Conservation (phyloP, 2,797 vertebrate species). For the Limosa lapponica region DNA sequence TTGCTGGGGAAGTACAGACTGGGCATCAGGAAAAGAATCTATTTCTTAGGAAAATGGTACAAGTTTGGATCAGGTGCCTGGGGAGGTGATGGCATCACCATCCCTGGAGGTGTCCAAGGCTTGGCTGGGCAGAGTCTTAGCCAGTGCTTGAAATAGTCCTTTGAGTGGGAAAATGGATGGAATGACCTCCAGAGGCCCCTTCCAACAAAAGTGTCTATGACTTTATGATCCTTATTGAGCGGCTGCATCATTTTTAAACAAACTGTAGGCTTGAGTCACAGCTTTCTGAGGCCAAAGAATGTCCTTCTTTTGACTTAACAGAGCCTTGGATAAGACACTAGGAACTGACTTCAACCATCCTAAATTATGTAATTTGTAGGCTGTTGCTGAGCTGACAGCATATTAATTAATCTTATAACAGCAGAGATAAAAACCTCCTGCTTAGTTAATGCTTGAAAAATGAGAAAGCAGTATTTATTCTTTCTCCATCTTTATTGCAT, state of each 20-base stretch:
- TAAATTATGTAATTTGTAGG: constrained; percentile 27
- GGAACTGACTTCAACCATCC: not conserved
- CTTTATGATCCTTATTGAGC: not conserved
- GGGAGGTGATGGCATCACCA: not conserved
- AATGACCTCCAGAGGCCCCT: not conserved
- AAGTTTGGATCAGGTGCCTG: not conserved
- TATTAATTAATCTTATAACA: constrained; percentile 29
- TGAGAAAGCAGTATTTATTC: constrained; percentile 8
- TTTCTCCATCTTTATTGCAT: not conserved
- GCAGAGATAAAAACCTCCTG: constrained; percentile 11
- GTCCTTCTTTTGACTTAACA: not conserved
- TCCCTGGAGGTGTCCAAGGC: not conserved
- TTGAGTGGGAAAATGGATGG: not conserved
- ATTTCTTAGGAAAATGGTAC: not conserved
- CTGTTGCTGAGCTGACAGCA: constrained; percentile 17
- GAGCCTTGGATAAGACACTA: not conserved
- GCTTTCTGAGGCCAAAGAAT: not conserved
- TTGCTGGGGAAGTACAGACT: not conserved
- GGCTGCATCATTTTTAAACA: not conserved
- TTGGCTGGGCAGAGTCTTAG: not conserved
- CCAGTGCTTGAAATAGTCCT: not conserved
- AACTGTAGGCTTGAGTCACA: not conserved
- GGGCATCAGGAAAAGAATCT: not conserved
- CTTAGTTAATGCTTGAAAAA: not conserved
- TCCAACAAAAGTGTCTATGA: not conserved